Percentiles rank a stretch among this genome's conserved stretches.
phyloP scores from a whole-genome alignment of 2,888 invertebrate genomes.

The Atethmia centrago region DNA sequence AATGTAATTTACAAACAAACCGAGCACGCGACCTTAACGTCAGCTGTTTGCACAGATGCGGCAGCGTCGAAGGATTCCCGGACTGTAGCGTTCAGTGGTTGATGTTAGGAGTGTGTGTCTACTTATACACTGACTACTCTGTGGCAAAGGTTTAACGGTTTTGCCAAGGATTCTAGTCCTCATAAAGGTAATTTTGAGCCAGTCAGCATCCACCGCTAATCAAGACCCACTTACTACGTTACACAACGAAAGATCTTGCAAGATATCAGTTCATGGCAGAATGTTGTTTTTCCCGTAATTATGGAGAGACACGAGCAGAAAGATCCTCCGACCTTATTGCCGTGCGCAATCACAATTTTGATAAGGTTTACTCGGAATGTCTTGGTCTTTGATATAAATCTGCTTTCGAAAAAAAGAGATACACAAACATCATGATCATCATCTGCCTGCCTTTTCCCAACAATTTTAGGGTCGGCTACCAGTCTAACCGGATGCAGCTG shows the following conservation, averaged over 20 bases:
- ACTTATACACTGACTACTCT: not conserved
- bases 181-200: not conserved
- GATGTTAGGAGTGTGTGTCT: not conserved
- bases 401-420: too few relatives aligned
- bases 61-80: slow-evolving; percentile 35
- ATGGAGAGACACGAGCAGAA: not conserved
- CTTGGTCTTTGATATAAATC: too few relatives aligned
- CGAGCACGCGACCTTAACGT: slow-evolving; percentile 50
- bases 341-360: too few relatives aligned
- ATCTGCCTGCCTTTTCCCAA: too few relatives aligned
- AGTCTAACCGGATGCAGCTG: too few relatives aligned
- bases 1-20: slow-evolving; percentile 23
- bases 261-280: not conserved
- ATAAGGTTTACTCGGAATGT: too few relatives aligned
- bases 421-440: too few relatives aligned
- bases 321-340: too few relatives aligned
- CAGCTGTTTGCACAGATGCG: slow-evolving; percentile 49
- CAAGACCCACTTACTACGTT: not conserved
- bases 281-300: not conserved
- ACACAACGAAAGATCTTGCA: too few relatives aligned
- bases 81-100: not conserved
- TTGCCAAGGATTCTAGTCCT: not conserved
- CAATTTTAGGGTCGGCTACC: too few relatives aligned
- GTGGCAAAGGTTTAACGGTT: not conserved
- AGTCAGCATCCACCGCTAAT: not conserved